phyloP scores from a whole-genome alignment of 1,140 invertebrate genomes.

The Leptopilina clavipes region DNA sequence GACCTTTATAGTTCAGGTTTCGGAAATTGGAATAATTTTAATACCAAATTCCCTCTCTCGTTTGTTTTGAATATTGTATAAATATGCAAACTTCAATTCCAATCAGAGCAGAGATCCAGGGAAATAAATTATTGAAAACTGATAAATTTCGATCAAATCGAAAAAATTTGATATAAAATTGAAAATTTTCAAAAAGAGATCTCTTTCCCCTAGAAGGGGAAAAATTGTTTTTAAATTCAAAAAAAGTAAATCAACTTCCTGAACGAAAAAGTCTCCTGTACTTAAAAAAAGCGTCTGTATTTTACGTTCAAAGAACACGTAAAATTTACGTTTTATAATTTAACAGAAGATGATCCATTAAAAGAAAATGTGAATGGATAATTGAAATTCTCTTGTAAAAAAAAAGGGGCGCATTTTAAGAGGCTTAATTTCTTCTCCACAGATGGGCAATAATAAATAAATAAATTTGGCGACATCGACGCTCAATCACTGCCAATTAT shows the following conservation, averaged over 20 bases:
- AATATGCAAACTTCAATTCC: neutral
- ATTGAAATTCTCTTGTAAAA: neutral
- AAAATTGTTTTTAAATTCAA: too few species aligned
- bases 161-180: too few species aligned
- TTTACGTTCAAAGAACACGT: neutral
- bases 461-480: neutral
- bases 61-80: neutral
- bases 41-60: neutral
- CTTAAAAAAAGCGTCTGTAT: neutral
- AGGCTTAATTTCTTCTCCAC: neutral
- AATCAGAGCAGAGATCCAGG: neutral
- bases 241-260: neutral
- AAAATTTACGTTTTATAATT: neutral
- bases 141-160: too few species aligned
- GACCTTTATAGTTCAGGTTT: slow-evolving; percentile 25
- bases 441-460: neutral
- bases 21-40: neutral
- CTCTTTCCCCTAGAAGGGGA: too few species aligned
- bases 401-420: neutral
- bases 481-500: slow-evolving; percentile 65
- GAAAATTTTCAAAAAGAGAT: too few species aligned
- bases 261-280: neutral
- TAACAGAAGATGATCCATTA: neutral
- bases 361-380: neutral
- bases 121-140: too few species aligned